Percentiles rank a stretch among this genome's conserved stretches.
These are phyloP conservation scores for Lanius collurio DNA, from an alignment of 2,113 vertebrate genomes.

Conservation along the genomic window DNA sequence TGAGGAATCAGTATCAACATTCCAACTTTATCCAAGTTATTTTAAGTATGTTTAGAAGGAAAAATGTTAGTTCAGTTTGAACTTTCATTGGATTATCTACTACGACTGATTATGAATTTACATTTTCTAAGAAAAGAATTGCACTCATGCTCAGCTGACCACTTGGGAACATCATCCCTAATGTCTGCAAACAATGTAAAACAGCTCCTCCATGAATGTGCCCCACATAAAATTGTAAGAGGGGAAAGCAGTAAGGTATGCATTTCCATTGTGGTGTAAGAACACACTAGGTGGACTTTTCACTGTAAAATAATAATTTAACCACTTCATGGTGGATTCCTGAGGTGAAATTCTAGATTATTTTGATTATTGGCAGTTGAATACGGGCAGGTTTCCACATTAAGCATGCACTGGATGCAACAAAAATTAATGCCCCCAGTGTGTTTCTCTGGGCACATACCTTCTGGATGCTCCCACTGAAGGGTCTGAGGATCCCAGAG, in stretches of 20 bases:
- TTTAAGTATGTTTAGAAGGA: neutral
- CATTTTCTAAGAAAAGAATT: neutral
- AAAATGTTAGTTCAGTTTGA: neutral
- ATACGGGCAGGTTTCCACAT: neutral
- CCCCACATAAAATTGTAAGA: neutral
- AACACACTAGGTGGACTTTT: neutral
- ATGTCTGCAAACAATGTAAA: neutral
- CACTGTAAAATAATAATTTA: neutral
- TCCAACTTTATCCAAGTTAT: neutral
- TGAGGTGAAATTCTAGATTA: neutral
- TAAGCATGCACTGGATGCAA: neutral
- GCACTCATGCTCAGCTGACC: neutral
- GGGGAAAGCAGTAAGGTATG: neutral
- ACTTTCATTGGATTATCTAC: neutral
- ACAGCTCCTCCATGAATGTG: neutral
- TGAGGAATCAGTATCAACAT: neutral
- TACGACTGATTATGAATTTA: neutral
- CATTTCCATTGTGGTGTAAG: neutral
- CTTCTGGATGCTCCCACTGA: constrained; percentile 93
- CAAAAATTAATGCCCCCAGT: neutral
- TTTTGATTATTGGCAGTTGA: neutral
- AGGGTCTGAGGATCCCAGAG: constrained; percentile 80
- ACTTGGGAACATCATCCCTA: neutral
- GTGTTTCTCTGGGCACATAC: constrained; percentile 60
- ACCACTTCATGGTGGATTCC: neutral